phyloP scores from a whole-genome alignment of 2,888 invertebrate genomes.

The Tillus elongatus region DNA sequence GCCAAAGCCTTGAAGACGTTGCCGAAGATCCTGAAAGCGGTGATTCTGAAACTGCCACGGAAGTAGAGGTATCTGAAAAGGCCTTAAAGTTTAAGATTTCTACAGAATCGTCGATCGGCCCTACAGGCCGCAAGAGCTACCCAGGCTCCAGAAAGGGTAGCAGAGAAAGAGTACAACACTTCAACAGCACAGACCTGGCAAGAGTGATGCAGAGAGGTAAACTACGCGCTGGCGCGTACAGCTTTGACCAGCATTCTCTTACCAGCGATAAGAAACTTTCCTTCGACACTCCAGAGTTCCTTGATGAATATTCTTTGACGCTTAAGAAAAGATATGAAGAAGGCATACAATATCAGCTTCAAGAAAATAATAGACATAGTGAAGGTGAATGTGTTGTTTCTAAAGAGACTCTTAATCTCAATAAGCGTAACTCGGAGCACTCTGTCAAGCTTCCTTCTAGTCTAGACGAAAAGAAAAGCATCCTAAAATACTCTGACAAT shows the following conservation, averaged over 20 bases:
- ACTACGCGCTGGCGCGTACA: constrained; percentile 37
- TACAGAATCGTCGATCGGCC: constrained; percentile 48
- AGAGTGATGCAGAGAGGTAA: constrained; percentile 44
- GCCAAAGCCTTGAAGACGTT: constrained; percentile 44
- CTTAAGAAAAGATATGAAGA: constrained; percentile 33
- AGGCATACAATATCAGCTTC: constrained; percentile 17
- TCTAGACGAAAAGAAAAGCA: constrained; percentile 35
- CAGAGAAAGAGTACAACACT: constrained; percentile 48
- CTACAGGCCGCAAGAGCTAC: constrained; percentile 51
- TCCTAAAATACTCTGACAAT: constrained; percentile 34
- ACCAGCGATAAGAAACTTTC: constrained; percentile 37
- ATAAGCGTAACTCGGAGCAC: constrained; percentile 38
- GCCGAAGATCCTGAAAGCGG: constrained; percentile 52
- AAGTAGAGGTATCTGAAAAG: constrained; percentile 66
- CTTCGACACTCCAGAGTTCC: constrained; percentile 38
- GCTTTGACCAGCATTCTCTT: constrained; percentile 37
- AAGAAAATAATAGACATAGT: constrained; percentile 15
- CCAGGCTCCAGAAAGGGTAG: constrained; percentile 62
- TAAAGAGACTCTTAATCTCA: constrained; percentile 37
- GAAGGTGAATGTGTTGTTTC: constrained; percentile 33
- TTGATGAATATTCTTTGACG: constrained; percentile 37
- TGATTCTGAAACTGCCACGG: constrained; percentile 57
- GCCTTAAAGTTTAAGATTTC: constrained; percentile 68
- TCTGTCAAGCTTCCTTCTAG: constrained; percentile 31
- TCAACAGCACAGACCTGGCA: constrained; percentile 42